These are phyloP conservation scores for Hirtodrosophila trivittata DNA, from an alignment of 2,888 invertebrate genomes.

Conservation along the genomic window DNA sequence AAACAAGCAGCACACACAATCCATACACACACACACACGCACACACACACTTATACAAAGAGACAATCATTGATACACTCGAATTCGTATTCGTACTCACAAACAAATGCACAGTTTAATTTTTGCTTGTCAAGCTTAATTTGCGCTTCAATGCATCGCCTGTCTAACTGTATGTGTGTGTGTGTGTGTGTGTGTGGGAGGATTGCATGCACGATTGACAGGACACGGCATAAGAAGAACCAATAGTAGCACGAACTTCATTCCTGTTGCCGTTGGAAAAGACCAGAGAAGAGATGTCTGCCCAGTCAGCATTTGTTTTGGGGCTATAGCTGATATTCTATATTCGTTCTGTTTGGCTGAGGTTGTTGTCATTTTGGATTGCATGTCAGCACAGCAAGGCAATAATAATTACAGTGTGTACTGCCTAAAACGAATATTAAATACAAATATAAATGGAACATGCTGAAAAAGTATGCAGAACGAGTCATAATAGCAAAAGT, in stretches of 20 bases:
- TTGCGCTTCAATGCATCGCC: slow-evolving; percentile 75
- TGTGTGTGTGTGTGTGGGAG: slow-evolving; percentile 29
- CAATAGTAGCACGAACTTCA: slow-evolving; percentile 29
- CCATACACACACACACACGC: slow-evolving; percentile 23
- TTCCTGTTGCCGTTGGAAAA: slow-evolving; percentile 3
- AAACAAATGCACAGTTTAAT: slow-evolving; percentile 67
- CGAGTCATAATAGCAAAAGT: too few species aligned
- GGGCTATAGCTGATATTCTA: slow-evolving; percentile 8
- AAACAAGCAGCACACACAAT: slow-evolving; percentile 48
- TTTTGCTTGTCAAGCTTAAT: slow-evolving; percentile 80
- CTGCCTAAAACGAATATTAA: slow-evolving; percentile 7
- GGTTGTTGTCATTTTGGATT: slow-evolving; percentile 46
- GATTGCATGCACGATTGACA: slow-evolving; percentile 65
- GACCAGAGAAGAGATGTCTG: slow-evolving; percentile 28
- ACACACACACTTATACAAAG: slow-evolving; percentile 25
- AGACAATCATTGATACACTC: slow-evolving; percentile 3
- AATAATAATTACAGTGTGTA: slow-evolving; percentile 43
- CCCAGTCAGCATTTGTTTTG: slow-evolving; percentile 54
- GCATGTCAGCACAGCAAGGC: slow-evolving; percentile 33
- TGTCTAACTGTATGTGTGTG: slow-evolving; percentile 26
- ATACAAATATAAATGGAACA: too few species aligned
- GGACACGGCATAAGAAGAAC: slow-evolving; percentile 47
- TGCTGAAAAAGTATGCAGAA: too few species aligned
- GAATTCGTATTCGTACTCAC: slow-evolving; percentile 9
- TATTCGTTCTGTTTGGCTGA: slow-evolving; percentile 7